phyloP scores from a whole-genome alignment of 2,888 invertebrate genomes.

The Idaea dimidiata region DNA sequence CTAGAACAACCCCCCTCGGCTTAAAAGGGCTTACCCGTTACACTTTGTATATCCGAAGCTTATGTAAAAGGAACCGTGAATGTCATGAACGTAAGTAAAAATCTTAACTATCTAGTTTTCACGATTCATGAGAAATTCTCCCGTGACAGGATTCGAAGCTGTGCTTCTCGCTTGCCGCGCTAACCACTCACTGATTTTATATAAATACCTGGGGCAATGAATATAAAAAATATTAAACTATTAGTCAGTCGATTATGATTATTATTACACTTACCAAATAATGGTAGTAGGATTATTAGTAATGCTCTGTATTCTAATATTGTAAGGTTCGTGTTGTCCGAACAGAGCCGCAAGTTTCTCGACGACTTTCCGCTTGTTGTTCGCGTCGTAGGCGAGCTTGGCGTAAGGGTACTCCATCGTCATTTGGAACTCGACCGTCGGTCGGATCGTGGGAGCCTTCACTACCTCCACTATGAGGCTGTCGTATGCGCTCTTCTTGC shows the following conservation, averaged over 20 bases:
- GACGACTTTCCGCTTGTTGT: slow-evolving; percentile 88
- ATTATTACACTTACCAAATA: slow-evolving; percentile 78
- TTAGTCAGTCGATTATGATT: background rate
- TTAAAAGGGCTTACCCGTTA: no score
- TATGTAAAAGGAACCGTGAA: no score
- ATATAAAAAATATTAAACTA: background rate
- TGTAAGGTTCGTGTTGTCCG: slow-evolving; percentile 86
- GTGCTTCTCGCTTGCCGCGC: no score
- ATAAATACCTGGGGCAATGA: no score
- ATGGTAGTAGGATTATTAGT: slow-evolving; percentile 85
- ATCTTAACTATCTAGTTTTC: no score
- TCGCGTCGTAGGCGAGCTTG: slow-evolving; percentile 85
- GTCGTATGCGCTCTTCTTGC: slow-evolving; percentile 88
- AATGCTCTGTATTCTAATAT: slow-evolving; percentile 88
- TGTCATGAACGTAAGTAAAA: no score
- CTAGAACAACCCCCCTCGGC: no score
- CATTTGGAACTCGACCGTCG: slow-evolving; percentile 90
- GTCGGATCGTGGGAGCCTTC: slow-evolving; percentile 82
- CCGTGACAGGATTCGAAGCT: no score
- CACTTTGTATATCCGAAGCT: no score
- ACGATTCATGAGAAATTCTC: no score
- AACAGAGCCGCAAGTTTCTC: slow-evolving; percentile 90
- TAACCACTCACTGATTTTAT: no score
- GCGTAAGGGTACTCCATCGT: slow-evolving; percentile 86
- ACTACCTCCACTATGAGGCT: slow-evolving; percentile 88